Evolutionary conservation across 1,140 invertebrate genomes (phyloP).

Genomic region (Dendroctonus ponderosae): DNA sequence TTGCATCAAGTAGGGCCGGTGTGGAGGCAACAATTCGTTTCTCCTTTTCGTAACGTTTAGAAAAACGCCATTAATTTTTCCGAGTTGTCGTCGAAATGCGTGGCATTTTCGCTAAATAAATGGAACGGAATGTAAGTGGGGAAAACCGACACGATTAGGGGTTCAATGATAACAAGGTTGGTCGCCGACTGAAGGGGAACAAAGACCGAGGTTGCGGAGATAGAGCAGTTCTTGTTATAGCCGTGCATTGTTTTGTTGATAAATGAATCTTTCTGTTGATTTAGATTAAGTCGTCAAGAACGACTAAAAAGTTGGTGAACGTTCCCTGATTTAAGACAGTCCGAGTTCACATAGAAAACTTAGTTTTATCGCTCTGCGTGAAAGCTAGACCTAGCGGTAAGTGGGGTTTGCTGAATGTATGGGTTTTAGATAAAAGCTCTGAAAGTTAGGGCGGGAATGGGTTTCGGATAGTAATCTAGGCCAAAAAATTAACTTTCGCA

Average conservation of each 20-base stretch:
- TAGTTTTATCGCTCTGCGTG: not conserved
- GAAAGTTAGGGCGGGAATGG: too few species aligned
- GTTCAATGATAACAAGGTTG: slow-evolving; percentile 30
- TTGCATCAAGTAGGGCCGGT: slow-evolving; percentile 6
- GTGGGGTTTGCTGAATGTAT: too few species aligned
- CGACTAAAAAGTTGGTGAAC: slow-evolving; percentile 17
- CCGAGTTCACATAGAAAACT: slow-evolving; percentile 1
- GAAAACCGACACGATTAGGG: slow-evolving; percentile 29
- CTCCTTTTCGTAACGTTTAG: slow-evolving; percentile 16
- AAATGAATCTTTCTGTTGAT: slow-evolving; percentile 25
- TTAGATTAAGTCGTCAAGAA: slow-evolving; percentile 22
- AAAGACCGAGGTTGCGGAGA: slow-evolving; percentile 18
- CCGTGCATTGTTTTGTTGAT: slow-evolving; percentile 30
- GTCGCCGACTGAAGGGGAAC: slow-evolving; percentile 26
- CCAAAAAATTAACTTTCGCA: too few species aligned
- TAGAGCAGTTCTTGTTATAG: slow-evolving; percentile 29
- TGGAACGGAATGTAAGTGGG: slow-evolving; percentile 30
- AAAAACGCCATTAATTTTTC: slow-evolving; percentile 32
- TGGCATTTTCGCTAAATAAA: slow-evolving; percentile 28
- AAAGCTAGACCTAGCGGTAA: too few species aligned
- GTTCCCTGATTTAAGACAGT: slow-evolving; percentile 2
- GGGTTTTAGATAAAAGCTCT: too few species aligned
- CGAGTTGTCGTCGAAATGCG: slow-evolving; percentile 27
- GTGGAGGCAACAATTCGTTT: slow-evolving; percentile 10
- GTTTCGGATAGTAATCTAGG: too few species aligned